These are phyloP conservation scores for Megaustenia siamemsis DNA, from an alignment of 2,888 invertebrate species.

Conservation along the genomic window DNA sequence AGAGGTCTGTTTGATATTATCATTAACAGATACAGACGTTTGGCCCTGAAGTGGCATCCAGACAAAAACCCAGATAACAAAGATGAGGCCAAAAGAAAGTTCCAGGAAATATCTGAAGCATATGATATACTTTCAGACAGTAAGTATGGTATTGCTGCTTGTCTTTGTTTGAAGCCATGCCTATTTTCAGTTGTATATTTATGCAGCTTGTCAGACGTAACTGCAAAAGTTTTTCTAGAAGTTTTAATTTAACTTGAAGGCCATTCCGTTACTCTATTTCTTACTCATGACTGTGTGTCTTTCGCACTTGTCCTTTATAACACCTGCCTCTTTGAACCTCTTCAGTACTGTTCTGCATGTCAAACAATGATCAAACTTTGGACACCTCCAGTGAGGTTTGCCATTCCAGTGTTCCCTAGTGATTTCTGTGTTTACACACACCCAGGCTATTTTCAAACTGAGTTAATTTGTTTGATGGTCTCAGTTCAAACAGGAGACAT, in stretches of 20 bases:
- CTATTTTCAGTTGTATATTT: not conserved
- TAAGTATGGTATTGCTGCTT: slow-evolving; percentile 80
- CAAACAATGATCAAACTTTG: not conserved
- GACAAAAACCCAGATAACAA: slow-evolving; percentile 99
- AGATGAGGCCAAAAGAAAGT: slow-evolving; percentile 95
- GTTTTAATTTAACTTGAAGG: not conserved
- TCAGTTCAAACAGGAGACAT: not conserved
- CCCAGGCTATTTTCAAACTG: not conserved
- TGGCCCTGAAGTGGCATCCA: slow-evolving; percentile 99
- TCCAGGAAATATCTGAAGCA: slow-evolving; percentile 99
- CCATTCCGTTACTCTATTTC: not conserved
- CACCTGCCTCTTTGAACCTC: not conserved
- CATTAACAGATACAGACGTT: slow-evolving; percentile 90
- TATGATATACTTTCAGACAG: slow-evolving; percentile 99
- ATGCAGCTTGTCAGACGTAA: no score
- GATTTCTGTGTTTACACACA: slow-evolving; percentile 12
- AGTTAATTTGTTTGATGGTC: slow-evolving; percentile 10
- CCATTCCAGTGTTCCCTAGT: not conserved
- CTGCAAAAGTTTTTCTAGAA: not conserved
- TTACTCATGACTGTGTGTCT: not conserved
- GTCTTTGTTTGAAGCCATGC: not conserved
- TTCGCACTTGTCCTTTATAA: not conserved
- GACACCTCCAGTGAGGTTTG: not conserved
- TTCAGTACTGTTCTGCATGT: not conserved
- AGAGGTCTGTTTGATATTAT: not conserved